A percentile compares a stretch with the other conserved stretches of the same genome.
Conservation (phyloP, 2,797 vertebrate genomes). For the Intellagama lesueurii region DNA sequence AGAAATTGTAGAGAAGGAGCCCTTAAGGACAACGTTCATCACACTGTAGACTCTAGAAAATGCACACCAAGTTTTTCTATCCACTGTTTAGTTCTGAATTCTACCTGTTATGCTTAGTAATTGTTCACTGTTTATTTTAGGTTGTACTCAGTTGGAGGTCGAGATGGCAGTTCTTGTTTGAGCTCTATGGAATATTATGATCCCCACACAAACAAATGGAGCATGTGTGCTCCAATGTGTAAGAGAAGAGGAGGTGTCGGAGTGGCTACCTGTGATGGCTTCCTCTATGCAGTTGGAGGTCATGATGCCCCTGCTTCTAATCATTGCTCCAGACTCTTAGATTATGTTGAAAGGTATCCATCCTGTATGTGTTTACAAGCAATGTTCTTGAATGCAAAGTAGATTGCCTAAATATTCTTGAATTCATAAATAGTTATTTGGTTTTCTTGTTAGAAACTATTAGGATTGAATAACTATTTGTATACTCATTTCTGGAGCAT, state of each 20-base stretch:
- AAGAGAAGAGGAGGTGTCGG: constrained; percentile 84
- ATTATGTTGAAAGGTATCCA: constrained; percentile 83
- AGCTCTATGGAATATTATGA: constrained; percentile 85
- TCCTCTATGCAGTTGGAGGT: constrained; percentile 83
- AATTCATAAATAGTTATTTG: not conserved
- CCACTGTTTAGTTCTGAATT: not conserved
- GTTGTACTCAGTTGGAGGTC: constrained; percentile 82
- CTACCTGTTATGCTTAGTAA: constrained; percentile 14
- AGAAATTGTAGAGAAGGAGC: not conserved
- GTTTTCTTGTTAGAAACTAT: not conserved
- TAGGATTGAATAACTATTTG: not conserved
- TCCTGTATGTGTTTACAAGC: not conserved
- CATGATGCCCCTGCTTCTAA: constrained; percentile 84
- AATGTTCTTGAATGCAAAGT: not conserved
- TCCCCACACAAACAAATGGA: constrained; percentile 85
- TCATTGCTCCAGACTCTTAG: constrained; percentile 80
- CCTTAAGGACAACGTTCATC: too few species aligned
- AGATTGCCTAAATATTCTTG: not conserved
- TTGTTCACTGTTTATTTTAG: constrained; percentile 66
- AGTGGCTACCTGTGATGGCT: constrained; percentile 82
- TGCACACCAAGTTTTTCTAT: fast-evolving
- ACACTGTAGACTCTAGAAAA: too few species aligned
- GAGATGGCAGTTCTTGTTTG: constrained; percentile 83
- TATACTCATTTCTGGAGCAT: not conserved
- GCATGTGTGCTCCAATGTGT: constrained; percentile 83